Evolutionary conservation across 1,140 invertebrate genomes (phyloP), one percentile per base, ranked within the genome.

Genomic region (Eubasilissa regina): DNA sequence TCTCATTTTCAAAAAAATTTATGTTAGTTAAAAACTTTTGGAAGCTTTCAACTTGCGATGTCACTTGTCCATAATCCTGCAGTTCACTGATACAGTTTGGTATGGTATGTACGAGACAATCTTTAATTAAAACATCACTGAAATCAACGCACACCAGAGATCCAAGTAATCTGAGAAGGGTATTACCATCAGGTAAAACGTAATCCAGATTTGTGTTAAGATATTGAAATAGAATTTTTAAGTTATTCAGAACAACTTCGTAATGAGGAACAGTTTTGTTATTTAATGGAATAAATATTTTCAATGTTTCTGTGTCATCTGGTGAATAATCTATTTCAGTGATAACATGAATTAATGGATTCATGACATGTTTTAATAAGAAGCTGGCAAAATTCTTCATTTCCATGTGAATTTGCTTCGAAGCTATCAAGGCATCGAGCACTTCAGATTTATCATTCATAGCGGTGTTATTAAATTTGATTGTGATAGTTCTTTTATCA

Each of bases 51-150:
- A 95, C 93, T 74, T 92, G 90, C 4, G 89, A 85, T 12, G 93
- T 91, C 1, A 95, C 90, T 43, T 87, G 87, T 6, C 90, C 87
- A 85, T 94, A 96, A 8, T 88, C 89, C 82, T 93, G 89, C 48
- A 96, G 86, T 77, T 95, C 93, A 58, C 91, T 90, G 79, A 91
- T 92, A 75, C 91, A 94, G 76, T 91, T 92, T 3, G 96, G 96
- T 83, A 97, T 93, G 0, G 94, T 94, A 80, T 92, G 89, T 19
- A 92, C 89, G 3, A 97, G 90, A 83, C 95, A 96, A 83, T 95
- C 90, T 72, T 93, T 90, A 1, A 95, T 91, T n/a, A 97, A 87
- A 13, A 91, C 84, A 12, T 93, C 89, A 8, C 92, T 90, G 80
- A 96, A 91, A 73, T 93, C 90, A 43, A 90, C 85, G 80, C 91